Percentiles rank a stretch among this genome's conserved stretches.
phyloP scores from a whole-genome alignment of 2,888 invertebrate species.

The Scrobipalpa atriplicella region DNA sequence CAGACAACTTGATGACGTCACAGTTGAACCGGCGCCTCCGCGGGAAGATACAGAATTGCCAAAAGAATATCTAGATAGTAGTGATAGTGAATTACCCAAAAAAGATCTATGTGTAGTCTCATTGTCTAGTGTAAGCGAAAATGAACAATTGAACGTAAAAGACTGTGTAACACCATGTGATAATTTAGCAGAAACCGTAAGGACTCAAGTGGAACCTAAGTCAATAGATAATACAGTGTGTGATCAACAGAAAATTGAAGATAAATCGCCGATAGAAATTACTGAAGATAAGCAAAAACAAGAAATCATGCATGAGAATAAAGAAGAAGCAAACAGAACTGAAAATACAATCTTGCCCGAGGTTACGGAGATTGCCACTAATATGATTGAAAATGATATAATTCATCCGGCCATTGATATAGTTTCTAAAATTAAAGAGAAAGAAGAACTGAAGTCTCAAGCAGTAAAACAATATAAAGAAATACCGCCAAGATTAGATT shows the following conservation, averaged over 20 bases:
- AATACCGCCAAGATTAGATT: constrained; percentile 32
- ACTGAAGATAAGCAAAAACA: constrained; percentile 43
- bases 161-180: constrained; percentile 76
- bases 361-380: constrained; percentile 29
- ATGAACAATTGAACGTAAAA: constrained; percentile 69
- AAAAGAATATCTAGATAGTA: constrained; percentile 65
- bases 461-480: constrained; percentile 30
- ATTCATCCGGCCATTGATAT: constrained; percentile 23
- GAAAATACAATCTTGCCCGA: constrained; percentile 19
- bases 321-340: constrained; percentile 26
- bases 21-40: constrained; percentile 27
- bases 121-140: constrained; percentile 72
- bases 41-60: constrained; percentile 56
- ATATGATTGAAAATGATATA: constrained; percentile 21
- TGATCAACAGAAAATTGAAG: constrained; percentile 29
- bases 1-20: constrained; percentile 15
- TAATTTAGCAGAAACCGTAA: constrained; percentile 60
- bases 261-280: constrained; percentile 46
- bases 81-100: constrained; percentile 67
- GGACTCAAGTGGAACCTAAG: constrained; percentile 73
- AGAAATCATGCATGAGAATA: background rate
- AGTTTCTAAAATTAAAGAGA: constrained; percentile 20
- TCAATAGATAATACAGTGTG: constrained; percentile 66
- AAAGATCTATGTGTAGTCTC: constrained; percentile 72
- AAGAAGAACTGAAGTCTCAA: background rate